These are phyloP conservation scores for Drosophila albomicans DNA, from an alignment of 1,140 invertebrate genomes.

Conservation along the genomic window DNA sequence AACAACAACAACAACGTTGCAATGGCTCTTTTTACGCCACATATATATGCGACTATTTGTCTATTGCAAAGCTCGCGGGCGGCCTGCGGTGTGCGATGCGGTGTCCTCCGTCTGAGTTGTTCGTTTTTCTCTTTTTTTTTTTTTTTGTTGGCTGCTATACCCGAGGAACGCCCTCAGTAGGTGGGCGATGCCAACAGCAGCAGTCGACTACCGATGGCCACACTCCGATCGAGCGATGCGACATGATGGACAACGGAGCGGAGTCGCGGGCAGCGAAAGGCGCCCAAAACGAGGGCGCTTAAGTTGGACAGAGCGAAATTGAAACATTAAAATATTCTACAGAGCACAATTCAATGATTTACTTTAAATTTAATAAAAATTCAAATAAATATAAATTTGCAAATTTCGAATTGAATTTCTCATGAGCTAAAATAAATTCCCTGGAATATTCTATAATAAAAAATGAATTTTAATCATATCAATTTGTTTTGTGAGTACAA, in stretches of 20 bases:
- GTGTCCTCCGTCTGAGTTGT: constrained; percentile 1
- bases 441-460: too few species aligned
- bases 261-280: not conserved
- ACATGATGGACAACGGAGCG: constrained; percentile 22
- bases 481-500: too few species aligned
- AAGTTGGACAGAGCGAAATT: not conserved
- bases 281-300: constrained; percentile 18
- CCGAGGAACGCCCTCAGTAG: constrained; percentile 76
- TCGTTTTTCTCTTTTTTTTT: constrained; percentile 5
- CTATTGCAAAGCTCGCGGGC: constrained; percentile 54
- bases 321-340: not conserved
- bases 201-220: constrained; percentile 62
- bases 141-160: constrained; percentile 16
- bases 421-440: too few species aligned
- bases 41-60: constrained; percentile 58
- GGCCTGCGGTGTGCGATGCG: constrained; percentile 1
- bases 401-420: too few species aligned
- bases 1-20: constrained; percentile 13
- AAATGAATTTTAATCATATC: too few species aligned
- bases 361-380: too few species aligned
- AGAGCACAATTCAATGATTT: too few species aligned
- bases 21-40: constrained; percentile 33
- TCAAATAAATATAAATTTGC: too few species aligned
- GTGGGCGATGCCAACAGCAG: constrained; percentile 59
- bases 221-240: constrained; percentile 45